phyloP scores from a whole-genome alignment of 2,888 invertebrate species.

The Mantis religiosa region DNA sequence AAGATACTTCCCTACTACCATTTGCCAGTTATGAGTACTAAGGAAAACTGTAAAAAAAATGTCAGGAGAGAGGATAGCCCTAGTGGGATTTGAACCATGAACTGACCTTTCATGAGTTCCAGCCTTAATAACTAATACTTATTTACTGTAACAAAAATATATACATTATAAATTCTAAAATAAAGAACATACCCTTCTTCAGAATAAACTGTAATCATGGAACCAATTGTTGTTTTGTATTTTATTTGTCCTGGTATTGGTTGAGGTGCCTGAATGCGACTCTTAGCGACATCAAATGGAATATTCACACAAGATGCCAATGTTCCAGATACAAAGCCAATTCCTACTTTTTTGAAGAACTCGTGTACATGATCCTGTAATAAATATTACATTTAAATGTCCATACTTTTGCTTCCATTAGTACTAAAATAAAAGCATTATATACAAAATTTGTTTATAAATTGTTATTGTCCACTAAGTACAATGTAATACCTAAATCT shows the following conservation, averaged over 20 bases:
- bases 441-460: too few relatives aligned
- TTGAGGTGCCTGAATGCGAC: constrained; percentile 90
- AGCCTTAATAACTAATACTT: too few relatives aligned
- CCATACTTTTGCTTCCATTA: neutral
- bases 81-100: too few relatives aligned
- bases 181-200: constrained; percentile 76
- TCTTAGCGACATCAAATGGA: constrained; percentile 95
- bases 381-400: neutral
- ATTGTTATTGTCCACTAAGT: neutral
- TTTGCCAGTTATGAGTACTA: too few relatives aligned
- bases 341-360: constrained; percentile 69
- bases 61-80: too few relatives aligned
- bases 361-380: constrained; percentile 64
- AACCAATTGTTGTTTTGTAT: constrained; percentile 70
- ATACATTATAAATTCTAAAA: too few relatives aligned
- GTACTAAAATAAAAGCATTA: too few relatives aligned
- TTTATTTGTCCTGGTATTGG: constrained; percentile 67
- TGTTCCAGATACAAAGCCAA: constrained; percentile 85
- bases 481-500: too few relatives aligned
- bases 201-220: constrained; percentile 69
- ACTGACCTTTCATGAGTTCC: too few relatives aligned
- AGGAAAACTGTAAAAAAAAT: too few relatives aligned
- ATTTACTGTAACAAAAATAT: too few relatives aligned
- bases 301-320: constrained; percentile 85
- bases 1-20: too few relatives aligned